Conservation (phyloP, 2,113 vertebrate species). For the Eclectus roratus region DNA sequence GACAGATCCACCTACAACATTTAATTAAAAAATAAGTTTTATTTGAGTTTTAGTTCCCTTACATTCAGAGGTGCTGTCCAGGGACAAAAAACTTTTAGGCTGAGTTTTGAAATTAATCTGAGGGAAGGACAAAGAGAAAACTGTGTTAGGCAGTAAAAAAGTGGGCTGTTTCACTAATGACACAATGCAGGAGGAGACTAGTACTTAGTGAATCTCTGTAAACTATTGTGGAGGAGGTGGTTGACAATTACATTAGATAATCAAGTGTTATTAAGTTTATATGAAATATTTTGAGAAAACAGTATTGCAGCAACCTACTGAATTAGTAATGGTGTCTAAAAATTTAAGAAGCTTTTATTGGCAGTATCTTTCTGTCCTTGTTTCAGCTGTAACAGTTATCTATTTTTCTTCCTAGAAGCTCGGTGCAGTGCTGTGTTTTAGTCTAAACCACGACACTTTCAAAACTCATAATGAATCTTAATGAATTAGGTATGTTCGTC, state of each 20-base stretch:
- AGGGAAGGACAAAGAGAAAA: background rate
- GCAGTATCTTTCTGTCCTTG: background rate
- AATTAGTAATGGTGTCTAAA: background rate
- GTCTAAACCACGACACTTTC: background rate
- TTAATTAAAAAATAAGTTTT: background rate
- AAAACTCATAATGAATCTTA: background rate
- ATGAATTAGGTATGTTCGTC: background rate
- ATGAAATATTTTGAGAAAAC: background rate
- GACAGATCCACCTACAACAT: accelerated
- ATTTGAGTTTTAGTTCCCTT: background rate
- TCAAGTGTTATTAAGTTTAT: background rate
- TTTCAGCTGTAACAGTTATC: background rate
- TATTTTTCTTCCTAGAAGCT: background rate
- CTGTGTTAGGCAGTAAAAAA: background rate
- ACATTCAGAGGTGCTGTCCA: background rate
- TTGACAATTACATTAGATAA: background rate
- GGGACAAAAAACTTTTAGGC: background rate
- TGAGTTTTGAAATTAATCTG: background rate
- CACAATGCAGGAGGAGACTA: background rate
- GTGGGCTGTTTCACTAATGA: background rate
- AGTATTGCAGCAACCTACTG: background rate
- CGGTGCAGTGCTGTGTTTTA: background rate
- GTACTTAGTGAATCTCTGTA: background rate
- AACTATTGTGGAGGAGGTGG: background rate
- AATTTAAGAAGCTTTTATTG: background rate